phyloP scores from a whole-genome alignment of 2,888 invertebrate species.

The Drosophila macrospina region DNA sequence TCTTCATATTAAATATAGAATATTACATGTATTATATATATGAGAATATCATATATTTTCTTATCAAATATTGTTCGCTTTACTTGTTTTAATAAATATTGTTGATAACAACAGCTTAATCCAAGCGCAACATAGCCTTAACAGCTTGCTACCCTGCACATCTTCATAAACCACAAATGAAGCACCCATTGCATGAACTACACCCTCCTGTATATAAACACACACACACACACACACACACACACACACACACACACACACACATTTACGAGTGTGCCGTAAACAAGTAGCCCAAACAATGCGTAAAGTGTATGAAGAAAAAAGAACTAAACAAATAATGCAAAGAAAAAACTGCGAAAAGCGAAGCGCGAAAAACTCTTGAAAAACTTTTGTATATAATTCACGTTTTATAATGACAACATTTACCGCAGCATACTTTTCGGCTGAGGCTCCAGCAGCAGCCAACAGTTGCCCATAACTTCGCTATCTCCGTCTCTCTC shows the following conservation, averaged over 20 bases:
- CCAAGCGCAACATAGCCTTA: background rate
- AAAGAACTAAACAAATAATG: constrained; percentile 15
- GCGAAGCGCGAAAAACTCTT: constrained; percentile 6
- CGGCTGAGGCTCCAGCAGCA: constrained; percentile 8
- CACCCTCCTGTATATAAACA: too few relatives aligned
- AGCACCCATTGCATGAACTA: constrained; percentile 45
- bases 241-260: constrained; percentile 23
- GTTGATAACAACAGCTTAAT: background rate
- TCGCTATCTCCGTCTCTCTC: background rate
- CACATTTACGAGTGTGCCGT: too few relatives aligned
- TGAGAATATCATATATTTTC: too few relatives aligned
- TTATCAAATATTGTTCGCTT: background rate
- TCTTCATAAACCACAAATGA: constrained; percentile 5
- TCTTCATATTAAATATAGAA: too few relatives aligned
- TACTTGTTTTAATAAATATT: background rate
- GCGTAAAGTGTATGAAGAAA: constrained; percentile 16
- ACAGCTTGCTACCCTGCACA: constrained; percentile 1
- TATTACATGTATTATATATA: too few relatives aligned
- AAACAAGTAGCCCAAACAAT: constrained; percentile 43
- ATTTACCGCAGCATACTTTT: constrained; percentile 69
- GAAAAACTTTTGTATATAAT: constrained; percentile 63
- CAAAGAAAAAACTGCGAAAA: constrained; percentile 4
- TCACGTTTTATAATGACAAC: constrained; percentile 70
- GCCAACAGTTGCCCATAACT: constrained; percentile 27
- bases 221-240: constrained; percentile 1